Base-by-base conservation (phyloP, 1,140 invertebrate species). In the Eurosta solidaginis region DNA sequence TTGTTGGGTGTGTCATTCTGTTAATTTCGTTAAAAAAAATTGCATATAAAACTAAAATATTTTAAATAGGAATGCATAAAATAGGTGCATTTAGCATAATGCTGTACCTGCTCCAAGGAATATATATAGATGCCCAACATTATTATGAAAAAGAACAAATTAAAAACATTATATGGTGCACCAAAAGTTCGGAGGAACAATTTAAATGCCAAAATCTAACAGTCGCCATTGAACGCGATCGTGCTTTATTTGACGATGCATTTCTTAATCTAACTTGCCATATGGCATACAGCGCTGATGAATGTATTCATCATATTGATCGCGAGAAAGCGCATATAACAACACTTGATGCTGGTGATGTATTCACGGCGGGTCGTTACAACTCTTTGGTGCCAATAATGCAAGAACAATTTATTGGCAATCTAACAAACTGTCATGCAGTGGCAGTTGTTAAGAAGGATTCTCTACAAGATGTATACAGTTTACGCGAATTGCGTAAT, bases 351-450 rank as follows among this genome's bases (percentile, higher is more conserved):
- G 93, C 97, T 45, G 97, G 97, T 25, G 95, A 98, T 89, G 93
- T 97, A 14, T 98, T 97, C 88, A 91, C 96, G 45, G 97, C 93
- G 63, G 97, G 97, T 0, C 89, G 96, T 63, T 97, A 96, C 85
- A 95, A 98, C 88, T 97, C 96, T 86, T 90, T 98, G 63, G 92
- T 97, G 2, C 97, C 97, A 6, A 95, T 97, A 78, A 91, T 96
- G 88, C 93, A 95, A 85, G 95, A 96, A 85, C 83, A 84, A 22
- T 89, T 92, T 81, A 88, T 89, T 76, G 90, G 89, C 50, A 89
- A 90, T 4, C 85, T 91, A 17, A 89, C 90, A 6, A 90, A 92
- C 81, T 93, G 94, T 82, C 96, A 95, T 87, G 91, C 96, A 0
- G 96, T 98, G 3, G 96, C 96, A 74, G 94, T 98, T 1, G 88